These are phyloP conservation scores for Peromyscus californicus DNA, from an alignment of 2,113 vertebrate species.

Conservation along the genomic window DNA sequence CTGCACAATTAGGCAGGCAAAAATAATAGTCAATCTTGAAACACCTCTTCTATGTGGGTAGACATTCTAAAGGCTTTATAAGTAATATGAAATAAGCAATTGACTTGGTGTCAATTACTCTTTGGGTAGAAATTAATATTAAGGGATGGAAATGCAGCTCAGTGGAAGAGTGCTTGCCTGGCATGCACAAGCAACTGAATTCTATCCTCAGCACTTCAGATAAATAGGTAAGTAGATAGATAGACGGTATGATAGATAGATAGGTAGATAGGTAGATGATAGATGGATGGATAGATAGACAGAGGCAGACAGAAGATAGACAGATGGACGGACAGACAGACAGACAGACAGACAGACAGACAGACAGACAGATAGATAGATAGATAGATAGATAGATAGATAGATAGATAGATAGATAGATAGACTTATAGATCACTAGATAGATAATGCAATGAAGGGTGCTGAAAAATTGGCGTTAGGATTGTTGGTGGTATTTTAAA, in stretches of 20 bases:
- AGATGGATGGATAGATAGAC: neutral
- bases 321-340: neutral
- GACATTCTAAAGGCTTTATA: neutral
- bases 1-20: neutral
- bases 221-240: neutral
- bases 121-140: constrained; percentile 25
- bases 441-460: neutral
- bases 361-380: neutral
- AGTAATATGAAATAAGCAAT: neutral
- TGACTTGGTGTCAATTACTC: neutral
- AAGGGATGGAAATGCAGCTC: neutral
- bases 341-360: neutral
- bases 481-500: neutral
- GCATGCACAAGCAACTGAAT: neutral
- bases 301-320: neutral
- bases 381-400: neutral
- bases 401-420: neutral
- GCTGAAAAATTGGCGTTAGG: neutral
- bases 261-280: neutral
- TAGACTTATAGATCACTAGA: neutral
- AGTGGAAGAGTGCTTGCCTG: neutral
- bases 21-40: neutral
- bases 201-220: neutral
- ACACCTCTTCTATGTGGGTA: neutral
- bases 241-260: neutral